A percentile compares a stretch with the other conserved stretches of the same genome.
phyloP scores from a whole-genome alignment of 2,888 invertebrate species.

The Muschampia plurimacula region DNA sequence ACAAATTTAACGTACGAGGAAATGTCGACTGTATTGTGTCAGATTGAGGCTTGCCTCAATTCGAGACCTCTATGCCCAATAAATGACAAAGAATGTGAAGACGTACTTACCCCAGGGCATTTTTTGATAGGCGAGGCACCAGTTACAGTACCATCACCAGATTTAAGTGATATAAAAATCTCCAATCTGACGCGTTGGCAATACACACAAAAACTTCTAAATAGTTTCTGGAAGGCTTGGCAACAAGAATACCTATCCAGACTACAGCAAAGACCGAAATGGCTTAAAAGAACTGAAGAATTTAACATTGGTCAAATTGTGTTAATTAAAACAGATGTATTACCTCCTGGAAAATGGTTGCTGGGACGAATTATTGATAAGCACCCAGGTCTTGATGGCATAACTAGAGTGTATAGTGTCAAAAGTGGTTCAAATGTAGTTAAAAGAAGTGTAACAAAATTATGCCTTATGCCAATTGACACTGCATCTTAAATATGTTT shows the following conservation, averaged over 20 bases:
- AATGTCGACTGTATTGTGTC: constrained; percentile 36
- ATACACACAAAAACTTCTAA: constrained; percentile 31
- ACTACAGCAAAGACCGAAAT: constrained; percentile 43
- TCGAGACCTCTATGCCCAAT: background rate
- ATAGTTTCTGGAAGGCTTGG: constrained; percentile 43
- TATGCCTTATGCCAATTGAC: no score
- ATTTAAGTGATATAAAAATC: background rate
- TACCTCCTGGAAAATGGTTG: constrained; percentile 40
- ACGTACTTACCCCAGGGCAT: constrained; percentile 15
- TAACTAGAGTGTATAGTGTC: background rate
- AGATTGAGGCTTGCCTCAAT: constrained; percentile 36
- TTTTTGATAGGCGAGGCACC: constrained; percentile 25
- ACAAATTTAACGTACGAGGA: constrained; percentile 42
- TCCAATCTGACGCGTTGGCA: constrained; percentile 10
- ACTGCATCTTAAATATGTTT: no score
- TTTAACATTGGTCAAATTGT: constrained; percentile 42
- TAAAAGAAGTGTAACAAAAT: no score
- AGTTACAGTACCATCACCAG: background rate
- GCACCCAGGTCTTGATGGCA: background rate
- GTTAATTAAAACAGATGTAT: constrained; percentile 30
- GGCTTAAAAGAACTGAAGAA: constrained; percentile 39
- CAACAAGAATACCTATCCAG: constrained; percentile 41
- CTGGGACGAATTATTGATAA: background rate
- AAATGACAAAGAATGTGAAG: constrained; percentile 2
- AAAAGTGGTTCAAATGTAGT: no score